Evolutionary conservation across 2,797 vertebrate genomes (phyloP).

Genomic region (Iguana delicatissima): DNA sequence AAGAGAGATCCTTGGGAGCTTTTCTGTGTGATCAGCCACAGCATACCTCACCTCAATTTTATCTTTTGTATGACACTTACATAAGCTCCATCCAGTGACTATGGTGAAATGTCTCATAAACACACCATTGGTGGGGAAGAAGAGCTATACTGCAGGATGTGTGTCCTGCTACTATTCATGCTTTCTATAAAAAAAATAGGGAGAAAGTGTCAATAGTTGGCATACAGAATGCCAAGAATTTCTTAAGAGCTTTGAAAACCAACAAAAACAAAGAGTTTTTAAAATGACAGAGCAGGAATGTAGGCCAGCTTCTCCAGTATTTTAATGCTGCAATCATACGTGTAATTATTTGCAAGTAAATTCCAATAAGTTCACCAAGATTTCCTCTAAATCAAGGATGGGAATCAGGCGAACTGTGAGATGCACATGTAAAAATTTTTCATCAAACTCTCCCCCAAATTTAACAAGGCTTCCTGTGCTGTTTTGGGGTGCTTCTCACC

Average conservation of each 20-base stretch:
- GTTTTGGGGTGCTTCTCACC: too few species aligned
- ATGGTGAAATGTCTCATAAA: not conserved
- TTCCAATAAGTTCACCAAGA: too few species aligned
- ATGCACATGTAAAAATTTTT: too few species aligned
- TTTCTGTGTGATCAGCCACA: not conserved
- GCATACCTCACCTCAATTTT: not conserved
- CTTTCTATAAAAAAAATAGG: not conserved
- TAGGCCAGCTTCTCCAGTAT: not conserved
- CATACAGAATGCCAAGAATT: not conserved
- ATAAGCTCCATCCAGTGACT: not conserved
- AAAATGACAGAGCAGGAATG: not conserved
- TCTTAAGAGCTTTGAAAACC: not conserved
- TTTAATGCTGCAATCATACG: not conserved
- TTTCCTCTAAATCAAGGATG: too few species aligned
- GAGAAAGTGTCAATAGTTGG: not conserved
- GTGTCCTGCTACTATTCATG: not conserved
- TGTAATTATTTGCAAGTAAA: too few species aligned
- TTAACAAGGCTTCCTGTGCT: too few species aligned
- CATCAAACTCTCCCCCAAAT: too few species aligned
- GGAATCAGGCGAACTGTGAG: too few species aligned
- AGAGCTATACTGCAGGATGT: not conserved
- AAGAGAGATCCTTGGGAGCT: slow-evolving; percentile 54
- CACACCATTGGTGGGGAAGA: not conserved
- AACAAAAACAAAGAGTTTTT: not conserved
- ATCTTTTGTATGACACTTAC: not conserved